Percentiles rank a stretch among this genome's conserved stretches.
These are phyloP conservation scores for Apotomis betuletana DNA, from an alignment of 2,888 invertebrate species.

Conservation along the genomic window DNA sequence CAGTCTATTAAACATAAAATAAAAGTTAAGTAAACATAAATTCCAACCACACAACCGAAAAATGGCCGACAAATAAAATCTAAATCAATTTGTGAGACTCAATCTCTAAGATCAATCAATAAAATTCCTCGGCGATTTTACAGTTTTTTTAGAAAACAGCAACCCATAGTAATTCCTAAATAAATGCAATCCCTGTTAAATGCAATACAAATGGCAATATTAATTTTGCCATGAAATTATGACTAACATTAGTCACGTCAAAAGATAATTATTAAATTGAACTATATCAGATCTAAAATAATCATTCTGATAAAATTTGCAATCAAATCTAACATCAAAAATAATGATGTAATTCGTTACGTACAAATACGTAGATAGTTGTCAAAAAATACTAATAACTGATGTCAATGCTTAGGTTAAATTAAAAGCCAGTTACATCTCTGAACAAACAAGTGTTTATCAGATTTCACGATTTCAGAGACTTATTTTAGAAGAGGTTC, in stretches of 20 bases:
- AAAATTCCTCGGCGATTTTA: conserved; percentile 70
- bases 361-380: neutral
- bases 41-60: conserved; percentile 53
- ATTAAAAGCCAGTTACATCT: no score
- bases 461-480: no score
- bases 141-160: conserved; percentile 49
- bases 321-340: neutral
- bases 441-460: no score
- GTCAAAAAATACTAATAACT: neutral
- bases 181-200: conserved; percentile 36
- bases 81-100: conserved; percentile 33
- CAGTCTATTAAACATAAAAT: conserved; percentile 64
- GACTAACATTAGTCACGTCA: conserved; percentile 13
- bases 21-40: conserved; percentile 37
- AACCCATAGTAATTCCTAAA: conserved; percentile 19
- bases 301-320: neutral
- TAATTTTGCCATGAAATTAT: conserved; percentile 2
- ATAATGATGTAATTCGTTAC: neutral
- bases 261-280: neutral
- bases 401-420: no score
- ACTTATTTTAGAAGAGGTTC: no score
- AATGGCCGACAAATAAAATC: conserved; percentile 68
- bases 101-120: no score
- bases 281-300: neutral
- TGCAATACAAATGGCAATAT: conserved; percentile 11